Percentiles rank a stretch among this genome's conserved stretches.
phyloP scores from a whole-genome alignment of 2,113 vertebrate species.

The Erinaceus europaeus region DNA sequence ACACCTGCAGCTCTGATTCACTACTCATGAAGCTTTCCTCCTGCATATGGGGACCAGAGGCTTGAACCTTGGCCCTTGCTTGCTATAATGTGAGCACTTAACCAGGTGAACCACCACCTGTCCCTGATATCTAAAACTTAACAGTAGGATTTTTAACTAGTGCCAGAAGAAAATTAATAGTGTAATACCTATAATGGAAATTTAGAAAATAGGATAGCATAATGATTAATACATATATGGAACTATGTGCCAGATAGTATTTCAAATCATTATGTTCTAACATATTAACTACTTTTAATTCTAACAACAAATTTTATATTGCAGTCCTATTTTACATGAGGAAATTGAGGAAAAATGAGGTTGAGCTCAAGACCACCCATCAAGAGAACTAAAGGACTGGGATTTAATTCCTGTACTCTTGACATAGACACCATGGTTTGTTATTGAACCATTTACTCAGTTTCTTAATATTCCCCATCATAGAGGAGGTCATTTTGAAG shows the following conservation, averaged over 20 bases:
- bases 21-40: too few species aligned
- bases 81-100: too few species aligned
- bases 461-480: not conserved
- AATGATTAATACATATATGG: not conserved
- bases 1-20: too few species aligned
- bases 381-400: not conserved
- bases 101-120: too few species aligned
- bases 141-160: not conserved
- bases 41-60: too few species aligned
- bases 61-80: too few species aligned
- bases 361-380: not conserved
- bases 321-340: conserved; percentile 27
- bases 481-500: not conserved
- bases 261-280: conserved; percentile 5
- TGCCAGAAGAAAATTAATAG: not conserved
- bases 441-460: not conserved
- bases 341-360: not conserved
- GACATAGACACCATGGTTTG: not conserved
- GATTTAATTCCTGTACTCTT: not conserved
- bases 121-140: not conserved
- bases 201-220: too few species aligned
- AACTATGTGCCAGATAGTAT: not conserved
- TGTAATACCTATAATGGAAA: too few species aligned
- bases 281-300: not conserved
- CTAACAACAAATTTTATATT: not conserved